Conservation (phyloP, 1,140 invertebrate species). For the Bombus difficillimus region DNA sequence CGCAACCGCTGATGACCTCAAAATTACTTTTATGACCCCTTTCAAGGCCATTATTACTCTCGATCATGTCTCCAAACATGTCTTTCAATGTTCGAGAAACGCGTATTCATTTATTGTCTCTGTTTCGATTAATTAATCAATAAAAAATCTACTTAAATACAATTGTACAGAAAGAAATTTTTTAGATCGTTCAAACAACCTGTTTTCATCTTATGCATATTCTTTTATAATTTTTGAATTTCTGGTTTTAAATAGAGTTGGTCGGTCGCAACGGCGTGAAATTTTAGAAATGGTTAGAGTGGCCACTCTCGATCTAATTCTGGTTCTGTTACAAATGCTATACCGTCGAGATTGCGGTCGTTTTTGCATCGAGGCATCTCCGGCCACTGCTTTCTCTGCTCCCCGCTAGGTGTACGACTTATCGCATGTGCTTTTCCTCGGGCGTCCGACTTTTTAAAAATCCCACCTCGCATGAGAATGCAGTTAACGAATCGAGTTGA, state of each 20-base stretch:
- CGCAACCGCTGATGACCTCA: constrained; percentile 8
- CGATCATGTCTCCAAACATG: too few species aligned
- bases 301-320: constrained; percentile 31
- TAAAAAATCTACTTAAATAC: background rate
- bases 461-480: constrained; percentile 35
- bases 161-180: background rate
- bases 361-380: constrained; percentile 36
- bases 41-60: constrained; percentile 8
- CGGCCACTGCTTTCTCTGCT: constrained; percentile 34
- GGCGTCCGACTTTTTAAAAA: constrained; percentile 46
- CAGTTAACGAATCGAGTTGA: constrained; percentile 36
- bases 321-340: background rate
- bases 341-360: constrained; percentile 7
- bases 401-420: constrained; percentile 41
- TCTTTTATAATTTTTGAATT: background rate
- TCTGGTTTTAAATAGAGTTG: background rate
- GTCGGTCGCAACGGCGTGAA: background rate
- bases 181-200: background rate
- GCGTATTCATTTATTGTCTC: background rate
- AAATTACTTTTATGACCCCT: constrained; percentile 11
- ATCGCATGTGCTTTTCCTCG: constrained; percentile 26
- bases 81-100: background rate
- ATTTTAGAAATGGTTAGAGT: background rate
- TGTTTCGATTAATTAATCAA: background rate
- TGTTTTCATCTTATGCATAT: background rate